These are phyloP conservation scores for Chaenogobius annularis DNA, from an alignment of 2,113 vertebrate genomes.

Conservation along the genomic window DNA sequence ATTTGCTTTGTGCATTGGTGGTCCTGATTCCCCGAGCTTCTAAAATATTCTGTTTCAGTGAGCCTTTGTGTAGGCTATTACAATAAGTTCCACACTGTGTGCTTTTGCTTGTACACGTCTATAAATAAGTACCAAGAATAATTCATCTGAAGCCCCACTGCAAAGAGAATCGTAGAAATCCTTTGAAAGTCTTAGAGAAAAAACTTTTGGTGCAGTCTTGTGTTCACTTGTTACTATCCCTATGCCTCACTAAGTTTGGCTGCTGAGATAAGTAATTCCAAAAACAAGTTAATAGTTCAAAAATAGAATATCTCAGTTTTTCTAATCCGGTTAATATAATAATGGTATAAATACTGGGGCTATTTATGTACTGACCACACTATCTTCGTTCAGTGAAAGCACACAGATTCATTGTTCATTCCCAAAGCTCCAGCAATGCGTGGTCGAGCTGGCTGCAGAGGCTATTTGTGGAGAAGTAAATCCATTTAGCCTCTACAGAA, in stretches of 20 bases:
- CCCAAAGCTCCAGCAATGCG: constrained; percentile 29
- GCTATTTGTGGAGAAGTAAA: constrained; percentile 67
- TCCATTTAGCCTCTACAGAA: constrained; percentile 68
- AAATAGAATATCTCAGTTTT: background rate
- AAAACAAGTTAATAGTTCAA: background rate
- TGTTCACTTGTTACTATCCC: constrained; percentile 41
- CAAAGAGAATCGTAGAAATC: constrained; percentile 37
- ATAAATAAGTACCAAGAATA: constrained; percentile 44
- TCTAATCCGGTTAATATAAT: background rate
- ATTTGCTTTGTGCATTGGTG: constrained; percentile 27
- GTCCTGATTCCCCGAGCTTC: constrained; percentile 24
- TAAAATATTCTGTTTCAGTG: constrained; percentile 38
- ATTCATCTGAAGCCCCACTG: constrained; percentile 34
- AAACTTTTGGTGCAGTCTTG: constrained; percentile 35
- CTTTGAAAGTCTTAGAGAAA: constrained; percentile 8
- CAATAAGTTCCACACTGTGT: constrained; percentile 32
- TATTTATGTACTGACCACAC: background rate
- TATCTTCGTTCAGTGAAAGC: background rate
- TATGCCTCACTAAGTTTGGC: constrained; percentile 48
- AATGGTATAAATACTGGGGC: background rate
- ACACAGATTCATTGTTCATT: constrained; percentile 23
- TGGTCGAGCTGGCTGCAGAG: constrained; percentile 42
- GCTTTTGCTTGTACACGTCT: constrained; percentile 38
- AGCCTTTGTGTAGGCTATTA: constrained; percentile 28
- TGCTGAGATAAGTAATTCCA: constrained; percentile 41